A percentile compares a stretch with the other conserved stretches of the same genome.
phyloP scores from a whole-genome alignment of 2,113 vertebrate species.

The Puma concolor region DNA sequence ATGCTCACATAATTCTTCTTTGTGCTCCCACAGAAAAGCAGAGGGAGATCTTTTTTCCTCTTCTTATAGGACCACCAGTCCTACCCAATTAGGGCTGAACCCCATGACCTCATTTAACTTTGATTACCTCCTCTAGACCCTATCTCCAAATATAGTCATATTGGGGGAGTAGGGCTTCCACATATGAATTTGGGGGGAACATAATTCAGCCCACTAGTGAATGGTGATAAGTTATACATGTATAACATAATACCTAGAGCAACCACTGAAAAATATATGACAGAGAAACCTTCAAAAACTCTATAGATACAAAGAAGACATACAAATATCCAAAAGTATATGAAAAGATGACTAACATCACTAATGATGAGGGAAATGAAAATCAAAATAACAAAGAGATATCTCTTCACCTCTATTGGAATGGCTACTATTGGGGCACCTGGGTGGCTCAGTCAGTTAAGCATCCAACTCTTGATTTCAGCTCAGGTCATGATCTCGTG shows the following conservation, averaged over 20 bases:
- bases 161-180: not conserved
- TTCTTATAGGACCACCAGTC: not conserved
- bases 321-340: not conserved
- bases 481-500: too few relatives aligned
- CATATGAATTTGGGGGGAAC: not conserved
- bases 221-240: not conserved
- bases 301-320: not conserved
- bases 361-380: not conserved
- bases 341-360: not conserved
- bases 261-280: not conserved
- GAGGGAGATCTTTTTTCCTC: not conserved
- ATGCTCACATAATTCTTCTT: not conserved
- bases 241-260: not conserved
- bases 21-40: not conserved
- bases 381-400: not conserved
- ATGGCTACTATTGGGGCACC: not conserved
- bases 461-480: too few relatives aligned
- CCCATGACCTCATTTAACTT: not conserved
- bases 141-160: not conserved
- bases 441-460: too few relatives aligned
- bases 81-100: not conserved
- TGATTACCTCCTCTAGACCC: not conserved
- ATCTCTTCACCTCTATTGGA: not conserved
- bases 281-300: not conserved
- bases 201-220: not conserved